Base-by-base conservation (phyloP, 1,140 invertebrate species). In the Zaprionus camerounensis region DNA sequence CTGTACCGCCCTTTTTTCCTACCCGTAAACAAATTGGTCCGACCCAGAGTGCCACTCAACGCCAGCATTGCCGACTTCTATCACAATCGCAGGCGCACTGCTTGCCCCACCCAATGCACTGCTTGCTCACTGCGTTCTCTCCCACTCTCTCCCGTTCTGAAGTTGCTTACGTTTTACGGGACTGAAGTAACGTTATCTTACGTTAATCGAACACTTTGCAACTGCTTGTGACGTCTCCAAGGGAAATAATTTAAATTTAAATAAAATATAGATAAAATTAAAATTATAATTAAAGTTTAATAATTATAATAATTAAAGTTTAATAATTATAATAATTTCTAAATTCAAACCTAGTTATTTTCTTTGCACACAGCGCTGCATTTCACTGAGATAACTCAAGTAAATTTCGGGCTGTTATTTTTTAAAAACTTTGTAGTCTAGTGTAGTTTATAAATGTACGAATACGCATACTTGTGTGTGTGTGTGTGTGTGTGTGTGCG, bases 51-150 rank as follows among this genome's bases (percentile, higher is more conserved):
- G 12, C 46, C 46, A 51, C 46, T 58, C 24, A 49, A 61, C 41
- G 41, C 55, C 67, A 72, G 81, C 65, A 73, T 69, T 80, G 72
- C 67, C 83, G 73, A 83, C 80, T 82, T 74, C 51, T 83, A 87
- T 86, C 83, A 86, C 83, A 87, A 58, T 75, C 53, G 62, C 69
- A 44, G 24, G 28, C 51, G 46, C 31, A 28, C 46, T 41, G n/a
- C 12, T 9, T 49, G 20, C 49, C 31, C 41, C n/a, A 46, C 36
- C 36, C 13, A 38, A 46, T 24, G 11, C 15, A 17, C 15, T 46
- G 46, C 46, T 51, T 22, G 46, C 63, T 36, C 57, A 20, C 26
- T 34, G 26, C 34, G 6, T 11, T 31, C 51, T 59, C 26, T 59
- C 36, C 17, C 61, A 51, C 12, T 41, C 41, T 44, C 20, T 12